Evolutionary conservation across 2,113 vertebrate genomes (phyloP), one percentile per base, ranked within the genome.

Genomic region (Hiodon alosoides): DNA sequence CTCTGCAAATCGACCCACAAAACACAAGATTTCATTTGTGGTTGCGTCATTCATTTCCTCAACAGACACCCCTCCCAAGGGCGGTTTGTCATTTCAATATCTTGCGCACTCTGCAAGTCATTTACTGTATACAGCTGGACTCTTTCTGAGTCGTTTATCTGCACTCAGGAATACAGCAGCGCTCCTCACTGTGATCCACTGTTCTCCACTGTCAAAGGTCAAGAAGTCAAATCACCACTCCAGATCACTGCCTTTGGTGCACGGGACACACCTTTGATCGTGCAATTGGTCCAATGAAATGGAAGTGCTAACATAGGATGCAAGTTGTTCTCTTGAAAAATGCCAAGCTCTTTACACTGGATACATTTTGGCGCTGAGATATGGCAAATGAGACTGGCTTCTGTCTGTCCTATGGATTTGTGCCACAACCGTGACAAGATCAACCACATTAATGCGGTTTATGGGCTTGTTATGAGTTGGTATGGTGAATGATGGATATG

Each of bases 31-130:
- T 47, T 13, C 46, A 4, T 48, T 67, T n/a, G 48, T 11, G 16
- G 47, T 51, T 51, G 66, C 66, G 7, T 68, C 66, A 68, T 52
- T 50, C 50, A 50, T 68, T 68, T n/a, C 52, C 64, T 67, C 64
- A 67, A 50, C 66, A 67, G 66, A 52, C 66, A n/a, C 48, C 11
- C 51, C 47, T 50, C 48, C n/a, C 46, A 13, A n/a, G 4, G 50
- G 46, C 48, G 52, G 48, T 68, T n/a, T 68, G 6, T 68, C 10
- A 16, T 14, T 31, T 31, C 31, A 62, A n/a, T n/a, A 68, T 52
- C 50, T 50, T n/a, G 16, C 14, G 7, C 51, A 14, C 11, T 67
- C 47, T 31, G 31, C 31, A 31, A 67, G 47, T 67, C 48, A 52
- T 51, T 68, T 51, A 50, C 66, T 11, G 7, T n/a, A 68, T 68